Base-by-base conservation (phyloP, 2,888 invertebrate genomes). In the Torymus auratus region DNA sequence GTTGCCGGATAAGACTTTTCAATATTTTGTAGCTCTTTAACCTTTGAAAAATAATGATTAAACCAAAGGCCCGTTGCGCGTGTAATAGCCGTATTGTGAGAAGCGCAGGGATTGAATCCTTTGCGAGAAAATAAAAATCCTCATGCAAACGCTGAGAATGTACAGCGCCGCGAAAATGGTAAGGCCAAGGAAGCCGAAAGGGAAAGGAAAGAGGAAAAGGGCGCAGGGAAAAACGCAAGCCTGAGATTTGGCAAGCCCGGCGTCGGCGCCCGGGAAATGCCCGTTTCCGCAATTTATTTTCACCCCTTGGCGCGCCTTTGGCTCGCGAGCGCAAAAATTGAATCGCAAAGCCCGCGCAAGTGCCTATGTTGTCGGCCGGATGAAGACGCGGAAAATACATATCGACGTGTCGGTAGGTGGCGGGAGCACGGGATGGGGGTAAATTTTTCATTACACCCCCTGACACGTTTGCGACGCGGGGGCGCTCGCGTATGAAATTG, bases 401-500 rank as follows among this genome's bases (percentile, higher is more conserved):
- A 13, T 58, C 2, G 14, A 41, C 50, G 50, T 14, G 65, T 65
- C 12, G 52, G 28, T 65, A 53, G 60, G n/a, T 23, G 15, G 68
- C 0, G 69, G n/a, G 64, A 17, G 65, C 28, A 23, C 58, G 76
- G 14, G 60, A 60, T 20, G 28, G 80, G 70, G 83, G 85, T 88
- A 88, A 88, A 88, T 88, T 88, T 88, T 88, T 88, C 88, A 88
- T 88, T 87, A 80, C 70, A 58, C 85, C 82, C 83, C 20, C 20
- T 86, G 86, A 88, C 87, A 85, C 84, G 85, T 86, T 85, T 85
- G 83, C 84, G 85, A 82, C 14, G 87, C 86, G 85, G 83, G 84
- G 77, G 85, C 86, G 83, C 83, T 86, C 87, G 86, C 83, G 84
- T 86, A 86, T 88, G 87, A 88, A 88, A 88, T 88, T 88, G 88